phyloP scores from a whole-genome alignment of 2,113 vertebrate species.

The Stomatorhinus ivindoensis region DNA sequence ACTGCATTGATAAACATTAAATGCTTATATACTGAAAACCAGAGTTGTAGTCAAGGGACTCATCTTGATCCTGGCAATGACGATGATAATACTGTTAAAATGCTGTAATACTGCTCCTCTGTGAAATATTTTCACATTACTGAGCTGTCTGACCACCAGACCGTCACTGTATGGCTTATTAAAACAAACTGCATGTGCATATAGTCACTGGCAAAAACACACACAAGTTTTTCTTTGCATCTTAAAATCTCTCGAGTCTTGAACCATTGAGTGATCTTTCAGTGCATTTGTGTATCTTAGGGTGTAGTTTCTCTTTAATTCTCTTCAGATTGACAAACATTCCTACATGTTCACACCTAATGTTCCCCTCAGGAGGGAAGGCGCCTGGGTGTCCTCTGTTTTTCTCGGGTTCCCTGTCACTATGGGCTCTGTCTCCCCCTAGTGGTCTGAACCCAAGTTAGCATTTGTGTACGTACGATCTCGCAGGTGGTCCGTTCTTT shows the following conservation, averaged over 20 bases:
- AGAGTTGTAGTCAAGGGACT: neutral
- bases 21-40: neutral
- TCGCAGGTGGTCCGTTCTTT: neutral
- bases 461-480: neutral
- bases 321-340: neutral
- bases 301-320: neutral
- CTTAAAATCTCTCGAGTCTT: neutral
- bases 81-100: constrained; percentile 3
- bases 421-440: constrained; percentile 37
- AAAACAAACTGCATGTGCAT: neutral
- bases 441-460: constrained; percentile 19
- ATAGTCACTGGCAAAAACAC: neutral
- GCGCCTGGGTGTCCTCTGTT: neutral
- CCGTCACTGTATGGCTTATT: neutral
- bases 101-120: constrained; percentile 15
- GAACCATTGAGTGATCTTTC: neutral
- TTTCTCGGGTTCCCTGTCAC: neutral
- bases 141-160: neutral
- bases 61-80: neutral
- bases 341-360: neutral
- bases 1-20: neutral
- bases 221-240: neutral
- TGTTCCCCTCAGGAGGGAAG: neutral
- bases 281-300: neutral
- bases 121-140: constrained; percentile 15